Conservation (phyloP, 2,888 invertebrate genomes). For the Dermolepida albohirtum region DNA sequence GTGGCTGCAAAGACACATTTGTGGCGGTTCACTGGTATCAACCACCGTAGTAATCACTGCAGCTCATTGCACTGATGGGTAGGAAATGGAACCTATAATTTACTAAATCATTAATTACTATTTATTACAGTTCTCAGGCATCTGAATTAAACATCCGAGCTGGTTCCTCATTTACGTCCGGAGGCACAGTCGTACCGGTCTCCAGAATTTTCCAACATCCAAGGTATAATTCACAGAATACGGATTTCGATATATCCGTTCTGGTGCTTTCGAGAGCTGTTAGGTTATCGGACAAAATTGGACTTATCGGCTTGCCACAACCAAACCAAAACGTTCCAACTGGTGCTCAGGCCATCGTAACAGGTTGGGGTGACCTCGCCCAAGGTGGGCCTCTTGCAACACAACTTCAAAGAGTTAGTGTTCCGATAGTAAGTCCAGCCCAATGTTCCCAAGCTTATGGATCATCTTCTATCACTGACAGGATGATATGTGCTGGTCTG, state of each 20-base stretch:
- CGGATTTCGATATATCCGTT: constrained; percentile 45
- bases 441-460: constrained; percentile 44
- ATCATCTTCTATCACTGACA: constrained; percentile 56
- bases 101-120: too few species aligned
- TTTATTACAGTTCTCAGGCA: not conserved
- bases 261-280: constrained; percentile 33
- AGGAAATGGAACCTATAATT: not conserved
- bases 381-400: constrained; percentile 40
- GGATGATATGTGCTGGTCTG: constrained; percentile 69
- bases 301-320: constrained; percentile 26
- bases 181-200: constrained; percentile 37
- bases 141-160: constrained; percentile 42
- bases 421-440: constrained; percentile 45
- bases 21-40: constrained; percentile 37
- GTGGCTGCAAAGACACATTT: constrained; percentile 22
- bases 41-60: constrained; percentile 35
- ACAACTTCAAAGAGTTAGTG: constrained; percentile 46
- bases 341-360: constrained; percentile 27
- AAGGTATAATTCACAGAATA: constrained; percentile 30
- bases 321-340: constrained; percentile 15
- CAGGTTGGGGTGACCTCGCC: constrained; percentile 43
- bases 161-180: constrained; percentile 42
- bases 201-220: constrained; percentile 41
- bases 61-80: constrained; percentile 40
- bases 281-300: constrained; percentile 18